Percentiles rank a stretch among this genome's conserved stretches.
These are phyloP conservation scores for Eidolon dupreanum DNA, from an alignment of 2,797 vertebrate species.

Conservation along the genomic window DNA sequence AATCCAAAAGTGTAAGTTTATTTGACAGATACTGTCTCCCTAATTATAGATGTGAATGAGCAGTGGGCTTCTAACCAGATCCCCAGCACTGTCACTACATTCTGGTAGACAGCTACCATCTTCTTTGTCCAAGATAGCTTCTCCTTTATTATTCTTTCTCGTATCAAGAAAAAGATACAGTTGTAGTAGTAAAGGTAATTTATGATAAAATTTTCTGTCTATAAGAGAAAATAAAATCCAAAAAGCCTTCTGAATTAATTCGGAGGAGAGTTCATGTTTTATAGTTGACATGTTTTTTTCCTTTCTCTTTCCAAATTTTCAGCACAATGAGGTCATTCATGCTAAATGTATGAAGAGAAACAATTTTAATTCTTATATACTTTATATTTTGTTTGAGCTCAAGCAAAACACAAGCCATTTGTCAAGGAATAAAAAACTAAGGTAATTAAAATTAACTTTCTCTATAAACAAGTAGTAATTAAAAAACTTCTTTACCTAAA, in stretches of 20 bases:
- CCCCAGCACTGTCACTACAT: background rate
- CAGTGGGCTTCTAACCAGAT: background rate
- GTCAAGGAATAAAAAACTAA: slow-evolving; percentile 32
- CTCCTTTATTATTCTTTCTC: background rate
- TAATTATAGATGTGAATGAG: background rate
- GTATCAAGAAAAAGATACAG: background rate
- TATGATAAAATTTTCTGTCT: background rate
- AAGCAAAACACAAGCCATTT: slow-evolving; percentile 37
- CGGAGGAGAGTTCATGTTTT: slow-evolving; percentile 48
- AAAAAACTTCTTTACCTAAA: background rate
- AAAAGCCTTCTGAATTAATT: slow-evolving; percentile 27
- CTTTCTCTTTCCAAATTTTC: background rate
- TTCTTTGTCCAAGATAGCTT: background rate
- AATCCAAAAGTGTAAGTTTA: background rate
- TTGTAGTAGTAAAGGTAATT: background rate
- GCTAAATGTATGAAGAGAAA: background rate
- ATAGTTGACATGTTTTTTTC: background rate
- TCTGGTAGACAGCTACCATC: background rate
- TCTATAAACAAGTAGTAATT: slow-evolving; percentile 48
- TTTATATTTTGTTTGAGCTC: slow-evolving; percentile 20
- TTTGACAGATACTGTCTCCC: background rate
- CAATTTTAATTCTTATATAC: slow-evolving; percentile 43
- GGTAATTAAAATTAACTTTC: slow-evolving; percentile 51
- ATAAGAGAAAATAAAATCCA: slow-evolving; percentile 26
- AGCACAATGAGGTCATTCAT: background rate